Evolutionary conservation across 2,113 vertebrate genomes (phyloP), one percentile per base, ranked within the genome.

Genomic region (Nothoprocta pentlandii): DNA sequence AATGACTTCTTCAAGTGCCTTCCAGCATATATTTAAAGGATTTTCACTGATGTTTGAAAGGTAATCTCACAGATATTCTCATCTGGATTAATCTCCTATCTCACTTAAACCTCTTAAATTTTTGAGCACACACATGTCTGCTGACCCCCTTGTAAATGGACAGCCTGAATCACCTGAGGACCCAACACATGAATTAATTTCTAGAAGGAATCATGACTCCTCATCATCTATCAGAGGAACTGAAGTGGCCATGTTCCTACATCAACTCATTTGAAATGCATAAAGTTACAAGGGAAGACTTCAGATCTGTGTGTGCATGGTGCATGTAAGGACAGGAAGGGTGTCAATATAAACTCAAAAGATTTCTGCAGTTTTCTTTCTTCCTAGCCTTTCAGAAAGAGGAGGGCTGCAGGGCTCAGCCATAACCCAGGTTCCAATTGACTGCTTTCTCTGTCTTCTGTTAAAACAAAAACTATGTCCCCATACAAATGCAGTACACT

Each of bases 41-140:
- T 88, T 92, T 87, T 77, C 54, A 67, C 12, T 32, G 21, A 17
- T 34, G 39, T n/a, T 80, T 88, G n/a, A 62, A 22, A 88, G 76
- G 51, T 64, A 87, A 4, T 53, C 7, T 82, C 63, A 73, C 22
- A 67, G 8, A 2, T 66, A 62, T 28, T 82, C 32, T 12, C 10
- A 34, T 28, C 14, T 3, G 8, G 44, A 66, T 15, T 44, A 19
- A 44, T 28, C 9, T 90, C 34, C 6, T 69, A 2, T 87, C 69
- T 89, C 19, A n/a, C 25, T 8, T 70, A 44, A 89, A 41, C 11
- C 2, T 1, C 47, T 21, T 51, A 39, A 7, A 62, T 84, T 85
- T 76, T 17, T 81, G 25, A 2, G 0, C 51, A 10, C 3, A 77
- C 3, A 5, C 19, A 34, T 80, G 49, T 4, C 12, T 74, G 25